These are phyloP conservation scores for Drosophila flavopinicola DNA, from an alignment of 2,888 invertebrate genomes.

Conservation along the genomic window DNA sequence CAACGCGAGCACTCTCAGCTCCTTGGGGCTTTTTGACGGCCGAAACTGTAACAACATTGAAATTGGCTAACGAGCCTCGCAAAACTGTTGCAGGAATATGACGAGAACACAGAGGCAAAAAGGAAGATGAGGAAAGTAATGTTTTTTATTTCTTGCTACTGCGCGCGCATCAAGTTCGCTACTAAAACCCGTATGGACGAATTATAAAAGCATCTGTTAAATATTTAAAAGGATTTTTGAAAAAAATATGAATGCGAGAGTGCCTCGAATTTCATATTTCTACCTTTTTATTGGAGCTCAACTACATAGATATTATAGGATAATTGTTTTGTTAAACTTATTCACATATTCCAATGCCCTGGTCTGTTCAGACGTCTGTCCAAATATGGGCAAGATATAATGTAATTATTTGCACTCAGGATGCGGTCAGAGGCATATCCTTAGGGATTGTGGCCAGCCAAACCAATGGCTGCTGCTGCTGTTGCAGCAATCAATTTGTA, in stretches of 20 bases:
- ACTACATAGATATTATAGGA: not conserved
- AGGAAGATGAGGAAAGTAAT: conserved; percentile 2
- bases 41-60: conserved; percentile 46
- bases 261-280: too few relatives aligned
- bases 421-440: conserved; percentile 38
- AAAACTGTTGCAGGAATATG: conserved; percentile 36
- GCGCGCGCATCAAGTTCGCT: not conserved
- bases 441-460: conserved; percentile 18
- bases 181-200: conserved; percentile 1
- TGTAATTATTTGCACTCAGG: conserved; percentile 46
- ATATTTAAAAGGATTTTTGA: not conserved
- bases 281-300: too few relatives aligned
- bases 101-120: conserved; percentile 1
- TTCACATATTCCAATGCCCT: not conserved
- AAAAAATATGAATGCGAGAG: not conserved
- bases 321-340: not conserved
- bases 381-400: conserved; percentile 42
- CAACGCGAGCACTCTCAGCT: conserved; percentile 40
- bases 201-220: conserved; percentile 18
- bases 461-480: not conserved
- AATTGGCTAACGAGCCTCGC: conserved; percentile 49
- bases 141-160: conserved; percentile 3
- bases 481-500: conserved; percentile 60
- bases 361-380: conserved; percentile 7
- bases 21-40: conserved; percentile 53